phyloP scores from a whole-genome alignment of 2,113 vertebrate species.

The Edolisoma coerulescens region DNA sequence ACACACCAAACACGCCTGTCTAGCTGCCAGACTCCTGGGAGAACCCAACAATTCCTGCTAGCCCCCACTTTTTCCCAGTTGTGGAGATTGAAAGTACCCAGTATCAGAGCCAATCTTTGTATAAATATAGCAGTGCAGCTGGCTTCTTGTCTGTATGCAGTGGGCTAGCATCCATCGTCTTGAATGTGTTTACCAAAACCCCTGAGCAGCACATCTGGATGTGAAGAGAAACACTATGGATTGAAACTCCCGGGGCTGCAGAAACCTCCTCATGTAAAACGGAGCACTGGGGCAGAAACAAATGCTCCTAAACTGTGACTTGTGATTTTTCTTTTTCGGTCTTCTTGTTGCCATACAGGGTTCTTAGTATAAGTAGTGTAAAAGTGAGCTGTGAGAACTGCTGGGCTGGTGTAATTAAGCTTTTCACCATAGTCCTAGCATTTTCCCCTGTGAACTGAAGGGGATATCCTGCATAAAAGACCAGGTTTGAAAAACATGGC shows the following conservation, averaged over 20 bases:
- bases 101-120: background rate
- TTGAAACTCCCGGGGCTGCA: background rate
- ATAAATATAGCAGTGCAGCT: background rate
- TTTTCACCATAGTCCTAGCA: background rate
- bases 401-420: background rate
- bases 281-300: background rate
- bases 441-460: background rate
- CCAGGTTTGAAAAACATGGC: background rate
- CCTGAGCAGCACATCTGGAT: background rate
- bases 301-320: background rate
- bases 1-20: background rate
- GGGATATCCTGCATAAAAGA: background rate
- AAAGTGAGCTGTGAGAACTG: background rate
- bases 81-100: background rate
- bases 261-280: background rate
- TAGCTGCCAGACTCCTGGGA: background rate
- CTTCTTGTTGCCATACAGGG: background rate
- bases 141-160: background rate
- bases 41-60: background rate
- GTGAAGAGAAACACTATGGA: background rate
- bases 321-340: background rate
- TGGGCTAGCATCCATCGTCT: rapidly evolving
- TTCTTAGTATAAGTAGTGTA: background rate
- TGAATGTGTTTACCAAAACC: background rate
- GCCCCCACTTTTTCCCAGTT: background rate